Conservation (phyloP, 2,113 vertebrate genomes). For the Chloropsis hardwickii region DNA sequence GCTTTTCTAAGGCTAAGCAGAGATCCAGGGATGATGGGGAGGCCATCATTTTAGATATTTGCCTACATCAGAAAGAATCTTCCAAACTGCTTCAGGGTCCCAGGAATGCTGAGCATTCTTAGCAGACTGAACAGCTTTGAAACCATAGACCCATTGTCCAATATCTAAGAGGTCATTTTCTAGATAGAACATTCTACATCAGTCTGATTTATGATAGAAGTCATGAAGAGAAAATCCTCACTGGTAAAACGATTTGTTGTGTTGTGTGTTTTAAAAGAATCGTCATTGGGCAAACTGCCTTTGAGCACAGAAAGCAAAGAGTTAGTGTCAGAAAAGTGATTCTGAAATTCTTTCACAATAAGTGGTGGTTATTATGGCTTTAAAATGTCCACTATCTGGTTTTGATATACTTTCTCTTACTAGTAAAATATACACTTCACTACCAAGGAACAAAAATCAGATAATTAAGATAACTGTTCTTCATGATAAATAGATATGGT, state of each 20-base stretch:
- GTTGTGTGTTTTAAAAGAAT: background rate
- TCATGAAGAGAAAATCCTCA: background rate
- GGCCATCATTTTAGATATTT: background rate
- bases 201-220: background rate
- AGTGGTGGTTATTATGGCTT: background rate
- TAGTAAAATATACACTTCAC: background rate
- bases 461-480: background rate
- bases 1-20: background rate
- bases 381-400: background rate
- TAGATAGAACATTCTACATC: background rate
- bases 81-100: background rate
- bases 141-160: background rate
- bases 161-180: background rate
- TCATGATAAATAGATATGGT: background rate
- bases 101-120: background rate
- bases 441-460: background rate
- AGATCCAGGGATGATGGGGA: background rate
- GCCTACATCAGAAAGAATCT: background rate
- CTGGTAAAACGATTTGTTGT: background rate
- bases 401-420: background rate
- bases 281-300: background rate
- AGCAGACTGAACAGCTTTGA: background rate
- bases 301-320: background rate
- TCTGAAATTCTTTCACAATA: background rate
- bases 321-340: background rate